These are phyloP conservation scores for Champsocephalus esox DNA, from an alignment of 2,797 vertebrate species.

Conservation along the genomic window DNA sequence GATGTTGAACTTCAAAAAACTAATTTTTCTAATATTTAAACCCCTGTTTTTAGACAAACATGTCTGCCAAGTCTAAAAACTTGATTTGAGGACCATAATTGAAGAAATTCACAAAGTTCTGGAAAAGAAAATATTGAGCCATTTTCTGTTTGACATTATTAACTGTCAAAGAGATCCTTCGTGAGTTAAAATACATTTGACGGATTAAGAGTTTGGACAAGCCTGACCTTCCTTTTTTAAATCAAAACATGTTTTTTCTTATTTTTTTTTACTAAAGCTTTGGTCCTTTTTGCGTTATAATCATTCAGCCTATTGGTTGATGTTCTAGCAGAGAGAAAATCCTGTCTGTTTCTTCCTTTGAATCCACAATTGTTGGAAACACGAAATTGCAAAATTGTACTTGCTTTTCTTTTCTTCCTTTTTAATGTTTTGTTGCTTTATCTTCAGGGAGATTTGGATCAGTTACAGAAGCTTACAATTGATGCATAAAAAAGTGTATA, in stretches of 20 bases:
- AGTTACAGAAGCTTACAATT: slow-evolving; percentile 48
- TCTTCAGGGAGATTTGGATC: slow-evolving; percentile 71
- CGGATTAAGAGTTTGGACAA: neutral
- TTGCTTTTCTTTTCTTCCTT: slow-evolving; percentile 6
- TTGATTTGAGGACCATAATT: slow-evolving; percentile 16
- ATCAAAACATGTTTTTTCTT: slow-evolving; percentile 31
- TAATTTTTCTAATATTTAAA: slow-evolving; percentile 7
- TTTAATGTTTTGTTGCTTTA: slow-evolving; percentile 40
- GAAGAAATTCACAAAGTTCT: slow-evolving; percentile 3
- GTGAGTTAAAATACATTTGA: slow-evolving; percentile 13
- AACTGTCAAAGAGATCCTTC: neutral
- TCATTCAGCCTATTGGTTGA: slow-evolving; percentile 16
- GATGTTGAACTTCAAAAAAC: slow-evolving; percentile 21
- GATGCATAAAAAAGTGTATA: slow-evolving; percentile 62
- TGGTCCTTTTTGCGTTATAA: neutral
- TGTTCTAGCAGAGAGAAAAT: slow-evolving; percentile 30
- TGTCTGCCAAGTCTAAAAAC: neutral
- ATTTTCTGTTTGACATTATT: neutral
- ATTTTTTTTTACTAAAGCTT: neutral
- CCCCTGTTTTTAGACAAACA: slow-evolving; percentile 9
- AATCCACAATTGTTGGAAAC: slow-evolving; percentile 37
- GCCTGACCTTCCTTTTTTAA: neutral
- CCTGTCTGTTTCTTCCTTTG: slow-evolving; percentile 53
- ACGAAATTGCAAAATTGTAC: slow-evolving; percentile 42
- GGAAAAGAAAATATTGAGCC: neutral